Evolutionary conservation across 2,888 invertebrate genomes (phyloP).

Genomic region (Trichogramma evanescens): DNA sequence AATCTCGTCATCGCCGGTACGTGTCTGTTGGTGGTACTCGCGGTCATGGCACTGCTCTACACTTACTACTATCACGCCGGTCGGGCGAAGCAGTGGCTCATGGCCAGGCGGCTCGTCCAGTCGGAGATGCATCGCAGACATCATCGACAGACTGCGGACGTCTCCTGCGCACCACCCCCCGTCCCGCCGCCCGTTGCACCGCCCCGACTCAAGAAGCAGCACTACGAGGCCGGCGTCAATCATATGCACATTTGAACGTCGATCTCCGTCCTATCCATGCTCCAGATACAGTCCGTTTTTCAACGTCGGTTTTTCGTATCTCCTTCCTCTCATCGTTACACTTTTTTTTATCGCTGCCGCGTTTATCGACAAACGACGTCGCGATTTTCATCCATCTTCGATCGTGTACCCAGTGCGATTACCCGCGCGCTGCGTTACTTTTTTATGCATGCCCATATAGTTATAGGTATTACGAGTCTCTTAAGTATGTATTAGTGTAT

Average conservation of each 20-base stretch:
- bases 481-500: too few species aligned
- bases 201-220: conserved; percentile 39
- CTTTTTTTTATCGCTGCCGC: too few species aligned
- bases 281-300: too few species aligned
- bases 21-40: conserved; percentile 60
- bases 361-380: too few species aligned
- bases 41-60: conserved; percentile 62
- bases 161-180: too few species aligned
- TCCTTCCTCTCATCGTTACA: too few species aligned
- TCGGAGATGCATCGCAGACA: background rate
- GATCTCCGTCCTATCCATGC: background rate
- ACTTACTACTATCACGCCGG: conserved; percentile 71
- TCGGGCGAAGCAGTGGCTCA: conserved; percentile 59
- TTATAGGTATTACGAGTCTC: too few species aligned
- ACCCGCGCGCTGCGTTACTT: too few species aligned
- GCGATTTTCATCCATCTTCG: too few species aligned
- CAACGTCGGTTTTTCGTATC: too few species aligned
- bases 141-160: background rate
- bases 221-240: conserved; percentile 20
- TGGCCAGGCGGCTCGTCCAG: conserved; percentile 34
- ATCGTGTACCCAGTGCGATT: too few species aligned
- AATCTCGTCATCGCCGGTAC: conserved; percentile 55
- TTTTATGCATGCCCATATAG: too few species aligned
- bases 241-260: background rate
- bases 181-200: conserved; percentile 38